Percentiles rank a stretch among this genome's conserved stretches.
phyloP scores from a whole-genome alignment of 1,140 invertebrate genomes.

The Caerostris darwini region DNA sequence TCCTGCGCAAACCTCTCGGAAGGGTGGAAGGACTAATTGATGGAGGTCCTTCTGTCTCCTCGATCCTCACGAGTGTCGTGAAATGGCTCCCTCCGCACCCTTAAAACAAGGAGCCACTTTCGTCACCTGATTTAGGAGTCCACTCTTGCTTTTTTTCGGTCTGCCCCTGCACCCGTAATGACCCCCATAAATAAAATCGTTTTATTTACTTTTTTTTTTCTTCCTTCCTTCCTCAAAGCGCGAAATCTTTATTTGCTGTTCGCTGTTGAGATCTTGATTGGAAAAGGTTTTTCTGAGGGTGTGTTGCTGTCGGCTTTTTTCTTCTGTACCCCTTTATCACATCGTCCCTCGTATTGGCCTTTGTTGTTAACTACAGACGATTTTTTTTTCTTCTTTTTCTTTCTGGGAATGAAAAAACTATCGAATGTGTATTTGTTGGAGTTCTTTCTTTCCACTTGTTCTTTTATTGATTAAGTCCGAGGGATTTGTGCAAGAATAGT shows the following conservation, averaged over 20 bases:
- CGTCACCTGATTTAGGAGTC: constrained; percentile 64
- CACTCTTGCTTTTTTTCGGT: constrained; percentile 52
- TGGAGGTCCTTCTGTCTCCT: constrained; percentile 49
- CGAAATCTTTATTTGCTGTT: constrained; percentile 64
- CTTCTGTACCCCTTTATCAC: background rate
- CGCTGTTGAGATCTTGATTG: constrained; percentile 62
- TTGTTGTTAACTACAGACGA: background rate
- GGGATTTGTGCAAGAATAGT: background rate
- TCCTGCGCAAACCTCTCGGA: background rate
- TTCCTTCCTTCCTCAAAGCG: background rate
- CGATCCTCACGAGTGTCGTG: constrained; percentile 18
- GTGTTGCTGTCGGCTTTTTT: background rate
- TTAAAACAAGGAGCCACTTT: constrained; percentile 51
- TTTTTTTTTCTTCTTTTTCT: background rate
- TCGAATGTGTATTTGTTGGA: constrained; percentile 6
- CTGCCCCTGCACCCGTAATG: constrained; percentile 54
- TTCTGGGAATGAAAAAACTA: background rate
- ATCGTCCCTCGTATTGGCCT: background rate
- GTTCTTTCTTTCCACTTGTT: background rate
- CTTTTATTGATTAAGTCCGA: constrained; percentile 11
- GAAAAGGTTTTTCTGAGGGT: constrained; percentile 48
- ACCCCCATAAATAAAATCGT: constrained; percentile 61
- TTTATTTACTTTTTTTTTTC: background rate
- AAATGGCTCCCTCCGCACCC: constrained; percentile 34
- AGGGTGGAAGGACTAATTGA: constrained; percentile 33